phyloP scores from a whole-genome alignment of 2,113 vertebrate species.

The Misgurnus anguillicaudatus region DNA sequence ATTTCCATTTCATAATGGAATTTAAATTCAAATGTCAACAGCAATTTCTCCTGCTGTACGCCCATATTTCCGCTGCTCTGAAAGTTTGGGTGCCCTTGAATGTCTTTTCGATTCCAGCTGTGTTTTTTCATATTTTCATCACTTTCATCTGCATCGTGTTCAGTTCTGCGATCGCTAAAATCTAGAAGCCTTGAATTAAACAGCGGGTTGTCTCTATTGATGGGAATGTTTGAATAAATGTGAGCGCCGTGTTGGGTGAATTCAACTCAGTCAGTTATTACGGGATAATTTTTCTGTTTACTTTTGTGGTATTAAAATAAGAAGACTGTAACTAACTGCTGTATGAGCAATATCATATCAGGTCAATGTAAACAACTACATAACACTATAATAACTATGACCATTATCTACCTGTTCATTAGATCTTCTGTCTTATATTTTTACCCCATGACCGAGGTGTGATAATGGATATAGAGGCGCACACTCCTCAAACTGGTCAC shows the following conservation, averaged over 20 bases:
- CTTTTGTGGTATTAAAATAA: background rate
- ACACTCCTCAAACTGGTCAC: conserved; percentile 42
- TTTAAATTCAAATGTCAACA: conserved; percentile 56
- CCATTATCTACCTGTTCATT: background rate
- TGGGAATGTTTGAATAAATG: conserved; percentile 50
- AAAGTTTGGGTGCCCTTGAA: conserved; percentile 50
- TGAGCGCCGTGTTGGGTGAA: conserved; percentile 34
- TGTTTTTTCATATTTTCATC: conserved; percentile 31
- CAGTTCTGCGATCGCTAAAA: conserved; percentile 39
- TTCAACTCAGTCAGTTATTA: conserved; percentile 29
- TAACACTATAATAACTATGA: background rate
- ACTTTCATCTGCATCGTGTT: conserved; percentile 41
- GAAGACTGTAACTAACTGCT: too few species aligned
- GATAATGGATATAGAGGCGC: conserved; percentile 13
- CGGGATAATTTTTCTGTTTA: conserved; percentile 11
- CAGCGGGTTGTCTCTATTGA: conserved; percentile 41
- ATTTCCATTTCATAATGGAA: conserved; percentile 54
- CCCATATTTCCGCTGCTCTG: conserved; percentile 12
- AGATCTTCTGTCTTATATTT: background rate
- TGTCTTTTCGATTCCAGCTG: conserved; percentile 45
- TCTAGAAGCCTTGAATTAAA: conserved; percentile 53
- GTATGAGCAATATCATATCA: background rate
- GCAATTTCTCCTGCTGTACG: conserved; percentile 36
- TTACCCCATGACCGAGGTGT: background rate
- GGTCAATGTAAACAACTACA: background rate